Conservation (phyloP, 2,797 vertebrate species). For the Falco concolor region DNA sequence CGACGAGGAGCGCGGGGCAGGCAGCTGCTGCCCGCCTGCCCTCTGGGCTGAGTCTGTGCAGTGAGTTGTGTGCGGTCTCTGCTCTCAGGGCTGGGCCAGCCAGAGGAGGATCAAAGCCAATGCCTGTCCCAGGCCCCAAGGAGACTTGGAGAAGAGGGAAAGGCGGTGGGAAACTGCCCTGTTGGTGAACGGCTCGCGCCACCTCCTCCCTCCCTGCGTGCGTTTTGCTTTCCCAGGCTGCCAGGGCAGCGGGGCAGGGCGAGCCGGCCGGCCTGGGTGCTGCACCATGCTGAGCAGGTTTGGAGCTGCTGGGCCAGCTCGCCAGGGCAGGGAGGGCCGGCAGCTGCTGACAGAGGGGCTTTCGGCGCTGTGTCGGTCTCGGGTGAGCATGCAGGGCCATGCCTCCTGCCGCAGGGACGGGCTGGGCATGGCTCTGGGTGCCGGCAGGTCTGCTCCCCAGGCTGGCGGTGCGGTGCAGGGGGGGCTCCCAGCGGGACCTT, state of each 20-base stretch:
- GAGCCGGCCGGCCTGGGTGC: background rate
- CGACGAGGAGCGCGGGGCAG: rapidly evolving
- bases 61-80: rapidly evolving
- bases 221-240: background rate
- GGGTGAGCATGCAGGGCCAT: background rate
- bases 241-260: background rate
- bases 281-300: background rate
- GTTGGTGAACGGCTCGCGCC: rapidly evolving
- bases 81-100: background rate
- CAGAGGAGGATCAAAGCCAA: background rate
- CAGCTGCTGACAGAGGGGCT: background rate
- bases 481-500: rapidly evolving
- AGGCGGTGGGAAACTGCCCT: background rate
- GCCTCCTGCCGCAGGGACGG: background rate
- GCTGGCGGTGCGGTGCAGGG: background rate
- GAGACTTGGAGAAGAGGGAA: background rate
- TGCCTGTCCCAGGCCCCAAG: rapidly evolving
- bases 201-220: background rate
- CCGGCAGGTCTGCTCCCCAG: background rate
- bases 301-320: background rate
- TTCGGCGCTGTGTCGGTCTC: rapidly evolving
- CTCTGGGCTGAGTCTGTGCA: background rate
- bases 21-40: background rate
- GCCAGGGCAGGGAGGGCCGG: background rate
- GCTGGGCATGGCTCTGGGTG: background rate